Percentiles rank a stretch among this genome's conserved stretches.
Conservation (phyloP, 1,140 invertebrate genomes). For the Sarcophaga bullata region DNA sequence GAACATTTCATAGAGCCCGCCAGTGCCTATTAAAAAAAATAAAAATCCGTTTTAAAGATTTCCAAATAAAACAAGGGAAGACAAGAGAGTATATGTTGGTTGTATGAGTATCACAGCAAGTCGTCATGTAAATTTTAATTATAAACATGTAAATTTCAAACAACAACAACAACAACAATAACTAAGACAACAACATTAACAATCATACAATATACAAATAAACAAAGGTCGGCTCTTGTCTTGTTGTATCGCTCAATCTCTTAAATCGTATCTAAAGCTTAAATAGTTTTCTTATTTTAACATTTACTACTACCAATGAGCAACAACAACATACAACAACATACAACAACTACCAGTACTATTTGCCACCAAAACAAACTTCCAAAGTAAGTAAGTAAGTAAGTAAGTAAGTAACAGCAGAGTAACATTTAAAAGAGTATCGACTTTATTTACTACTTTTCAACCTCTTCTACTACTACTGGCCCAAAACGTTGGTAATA, state of each 20-base stretch:
- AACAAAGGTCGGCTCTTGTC: not conserved
- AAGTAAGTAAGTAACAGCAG: no score
- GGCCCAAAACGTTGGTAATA: not conserved
- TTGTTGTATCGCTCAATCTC: conserved; percentile 1
- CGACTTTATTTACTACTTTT: no score
- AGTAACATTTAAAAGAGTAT: no score
- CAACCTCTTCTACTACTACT: not conserved
- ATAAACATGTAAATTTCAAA: conserved; percentile 19
- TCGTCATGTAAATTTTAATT: conserved; percentile 40
- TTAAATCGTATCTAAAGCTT: conserved; percentile 3
- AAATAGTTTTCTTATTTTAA: not conserved
- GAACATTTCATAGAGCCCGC: no score
- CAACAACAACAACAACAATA: not conserved
- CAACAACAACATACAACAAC: not conserved
- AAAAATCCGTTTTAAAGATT: not conserved
- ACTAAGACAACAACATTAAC: no score
- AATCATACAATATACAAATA: not conserved
- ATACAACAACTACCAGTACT: not conserved
- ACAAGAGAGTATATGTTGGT: not conserved
- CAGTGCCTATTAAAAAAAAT: no score
- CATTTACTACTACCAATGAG: not conserved
- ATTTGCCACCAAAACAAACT: no score
- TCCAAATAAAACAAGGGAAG: not conserved
- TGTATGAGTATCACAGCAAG: conserved; percentile 23
- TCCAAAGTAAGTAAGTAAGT: no score